A percentile compares a stretch with the other conserved stretches of the same genome.
phyloP scores from a whole-genome alignment of 2,888 invertebrate genomes.

The Andrena bucephala region DNA sequence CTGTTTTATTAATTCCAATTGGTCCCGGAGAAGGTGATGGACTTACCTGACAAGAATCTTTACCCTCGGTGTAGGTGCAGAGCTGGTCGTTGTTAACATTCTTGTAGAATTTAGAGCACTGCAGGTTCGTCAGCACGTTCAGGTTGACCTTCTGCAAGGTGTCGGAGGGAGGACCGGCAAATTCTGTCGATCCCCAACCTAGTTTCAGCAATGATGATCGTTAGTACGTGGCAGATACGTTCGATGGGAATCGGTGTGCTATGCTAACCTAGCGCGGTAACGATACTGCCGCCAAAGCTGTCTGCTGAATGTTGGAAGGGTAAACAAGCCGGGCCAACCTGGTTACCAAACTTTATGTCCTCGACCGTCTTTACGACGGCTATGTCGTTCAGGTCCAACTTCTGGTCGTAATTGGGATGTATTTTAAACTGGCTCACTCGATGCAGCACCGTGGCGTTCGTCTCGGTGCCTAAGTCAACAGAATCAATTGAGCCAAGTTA shows the following conservation, averaged over 20 bases:
- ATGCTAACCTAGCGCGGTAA: slow-evolving; percentile 70
- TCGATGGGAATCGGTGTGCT: not conserved
- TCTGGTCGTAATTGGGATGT: slow-evolving; percentile 84
- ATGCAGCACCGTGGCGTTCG: slow-evolving; percentile 85
- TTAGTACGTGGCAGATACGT: too few species aligned
- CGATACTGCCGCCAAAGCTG: slow-evolving; percentile 74
- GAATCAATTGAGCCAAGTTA: not conserved
- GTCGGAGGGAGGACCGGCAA: slow-evolving; percentile 86
- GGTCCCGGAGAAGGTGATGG: not conserved
- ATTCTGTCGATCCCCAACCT: slow-evolving; percentile 88
- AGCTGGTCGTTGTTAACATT: slow-evolving; percentile 77
- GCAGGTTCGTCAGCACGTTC: slow-evolving; percentile 84
- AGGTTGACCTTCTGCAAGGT: slow-evolving; percentile 86
- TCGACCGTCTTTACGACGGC: slow-evolving; percentile 84
- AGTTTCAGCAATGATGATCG: slow-evolving; percentile 3
- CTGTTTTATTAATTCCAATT: too few species aligned
- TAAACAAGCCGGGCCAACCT: slow-evolving; percentile 88
- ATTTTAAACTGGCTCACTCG: slow-evolving; percentile 79
- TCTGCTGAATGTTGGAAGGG: slow-evolving; percentile 85
- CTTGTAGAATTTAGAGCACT: slow-evolving; percentile 82
- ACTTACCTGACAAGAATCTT: slow-evolving; percentile 88
- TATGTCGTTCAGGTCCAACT: slow-evolving; percentile 86
- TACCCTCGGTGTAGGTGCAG: slow-evolving; percentile 86
- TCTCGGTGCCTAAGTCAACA: slow-evolving; percentile 85
- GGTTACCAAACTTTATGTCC: slow-evolving; percentile 85